A percentile compares a stretch with the other conserved stretches of the same genome.
These are phyloP conservation scores for Euproctis similis DNA, from an alignment of 2,888 invertebrate species.

Conservation along the genomic window DNA sequence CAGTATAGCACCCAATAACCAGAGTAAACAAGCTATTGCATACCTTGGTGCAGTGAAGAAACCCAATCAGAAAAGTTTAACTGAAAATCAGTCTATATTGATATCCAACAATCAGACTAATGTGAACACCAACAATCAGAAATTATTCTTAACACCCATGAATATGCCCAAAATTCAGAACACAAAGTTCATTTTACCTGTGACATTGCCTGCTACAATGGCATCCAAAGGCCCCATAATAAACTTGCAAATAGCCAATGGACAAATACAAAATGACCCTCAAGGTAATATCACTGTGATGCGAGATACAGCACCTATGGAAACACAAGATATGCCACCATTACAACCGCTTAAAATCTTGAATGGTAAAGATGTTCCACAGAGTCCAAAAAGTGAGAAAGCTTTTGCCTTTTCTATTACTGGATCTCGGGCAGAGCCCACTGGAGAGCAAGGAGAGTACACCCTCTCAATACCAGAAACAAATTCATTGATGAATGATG, in stretches of 20 bases:
- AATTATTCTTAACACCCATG: conserved; percentile 75
- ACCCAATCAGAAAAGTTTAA: conserved; percentile 44
- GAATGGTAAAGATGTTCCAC: conserved; percentile 55
- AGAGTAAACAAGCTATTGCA: conserved; percentile 67
- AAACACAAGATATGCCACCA: conserved; percentile 57
- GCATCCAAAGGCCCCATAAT: conserved; percentile 77
- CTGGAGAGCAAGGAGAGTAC: conserved; percentile 68
- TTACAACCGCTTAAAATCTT: conserved; percentile 56
- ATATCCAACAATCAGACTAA: conserved; percentile 63
- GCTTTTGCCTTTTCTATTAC: conserved; percentile 59
- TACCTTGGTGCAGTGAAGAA: conserved; percentile 76
- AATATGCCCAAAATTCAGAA: conserved; percentile 75
- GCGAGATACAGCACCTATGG: conserved; percentile 55
- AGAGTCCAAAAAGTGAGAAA: conserved; percentile 50
- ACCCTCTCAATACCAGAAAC: conserved; percentile 70
- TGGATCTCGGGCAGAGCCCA: conserved; percentile 67
- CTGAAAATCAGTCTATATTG: conserved; percentile 63
- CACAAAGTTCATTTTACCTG: conserved; percentile 72
- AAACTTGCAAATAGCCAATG: conserved; percentile 81
- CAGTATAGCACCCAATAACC: conserved; percentile 51
- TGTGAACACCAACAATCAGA: conserved; percentile 59
- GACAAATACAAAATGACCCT: conserved; percentile 76
- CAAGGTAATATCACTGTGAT: conserved; percentile 79
- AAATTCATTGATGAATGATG: conserved; percentile 69
- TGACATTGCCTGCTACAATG: conserved; percentile 70